A percentile compares a stretch with the other conserved stretches of the same genome.
These are phyloP conservation scores for Mesoligia furuncula DNA, from an alignment of 2,888 invertebrate species.

Conservation along the genomic window DNA sequence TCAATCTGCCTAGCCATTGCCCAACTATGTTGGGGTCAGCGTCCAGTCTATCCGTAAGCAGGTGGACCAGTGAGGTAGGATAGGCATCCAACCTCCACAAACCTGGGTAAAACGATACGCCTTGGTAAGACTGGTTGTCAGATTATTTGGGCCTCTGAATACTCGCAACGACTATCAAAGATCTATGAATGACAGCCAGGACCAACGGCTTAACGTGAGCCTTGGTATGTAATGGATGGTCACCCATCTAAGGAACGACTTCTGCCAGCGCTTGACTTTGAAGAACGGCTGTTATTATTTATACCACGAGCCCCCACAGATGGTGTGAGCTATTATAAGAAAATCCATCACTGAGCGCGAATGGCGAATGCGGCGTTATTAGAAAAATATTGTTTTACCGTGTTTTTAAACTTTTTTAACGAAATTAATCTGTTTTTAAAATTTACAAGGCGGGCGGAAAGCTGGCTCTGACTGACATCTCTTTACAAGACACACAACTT, in stretches of 20 bases:
- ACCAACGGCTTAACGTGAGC: not conserved
- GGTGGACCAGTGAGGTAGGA: too few relatives aligned
- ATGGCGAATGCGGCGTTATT: not conserved
- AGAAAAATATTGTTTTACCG: not conserved
- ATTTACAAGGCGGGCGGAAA: not conserved
- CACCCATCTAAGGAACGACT: not conserved
- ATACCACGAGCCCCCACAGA: not conserved
- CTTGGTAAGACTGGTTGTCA: not conserved
- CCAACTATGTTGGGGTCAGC: too few relatives aligned
- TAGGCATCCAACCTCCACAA: not conserved
- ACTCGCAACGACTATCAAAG: not conserved
- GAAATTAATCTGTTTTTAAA: not conserved
- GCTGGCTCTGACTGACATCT: not conserved
- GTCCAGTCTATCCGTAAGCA: too few relatives aligned
- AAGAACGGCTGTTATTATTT: not conserved
- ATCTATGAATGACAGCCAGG: not conserved
- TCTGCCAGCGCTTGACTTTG: not conserved
- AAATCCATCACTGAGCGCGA: not conserved
- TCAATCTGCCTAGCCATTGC: too few relatives aligned
- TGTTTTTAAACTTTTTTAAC: not conserved
- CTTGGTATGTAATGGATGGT: not conserved
- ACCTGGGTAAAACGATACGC: not conserved
- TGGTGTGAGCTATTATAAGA: slow-evolving; percentile 5
- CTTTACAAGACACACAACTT: not conserved
- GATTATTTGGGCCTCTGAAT: too few relatives aligned